Evolutionary conservation across 2,797 vertebrate genomes (phyloP).

Genomic region (Mormyrus proboscirostris): DNA sequence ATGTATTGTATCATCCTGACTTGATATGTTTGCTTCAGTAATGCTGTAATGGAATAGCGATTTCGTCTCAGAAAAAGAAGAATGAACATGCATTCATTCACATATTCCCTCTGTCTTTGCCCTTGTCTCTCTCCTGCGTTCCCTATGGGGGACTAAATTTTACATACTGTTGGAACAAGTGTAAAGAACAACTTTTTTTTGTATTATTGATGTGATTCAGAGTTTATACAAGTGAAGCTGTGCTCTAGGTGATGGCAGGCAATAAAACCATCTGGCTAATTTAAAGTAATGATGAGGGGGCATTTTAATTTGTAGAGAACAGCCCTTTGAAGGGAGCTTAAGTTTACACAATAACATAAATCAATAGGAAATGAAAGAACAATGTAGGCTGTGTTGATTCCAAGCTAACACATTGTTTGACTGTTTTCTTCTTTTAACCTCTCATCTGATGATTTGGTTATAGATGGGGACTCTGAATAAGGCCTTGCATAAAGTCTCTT

Average conservation of each 20-base stretch:
- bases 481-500: not conserved
- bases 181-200: not conserved
- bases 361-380: not conserved
- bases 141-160: not conserved
- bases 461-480: not conserved
- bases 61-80: not conserved
- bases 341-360: not conserved
- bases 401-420: not conserved
- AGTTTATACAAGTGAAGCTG: constrained; percentile 4
- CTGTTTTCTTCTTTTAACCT: not conserved
- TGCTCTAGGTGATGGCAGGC: not conserved
- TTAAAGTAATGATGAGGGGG: not conserved
- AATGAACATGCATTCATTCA: not conserved
- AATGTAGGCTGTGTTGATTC: not conserved
- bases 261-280: not conserved
- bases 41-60: not conserved
- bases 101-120: not conserved
- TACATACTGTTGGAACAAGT: not conserved
- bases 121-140: not conserved
- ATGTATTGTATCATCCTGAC: not conserved
- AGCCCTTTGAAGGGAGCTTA: not conserved
- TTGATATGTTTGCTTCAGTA: not conserved
- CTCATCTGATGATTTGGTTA: not conserved
- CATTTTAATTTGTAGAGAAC: not conserved
- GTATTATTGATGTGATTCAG: not conserved